These are phyloP conservation scores for Athalia rosae DNA, from an alignment of 2,888 invertebrate species.

Conservation along the genomic window DNA sequence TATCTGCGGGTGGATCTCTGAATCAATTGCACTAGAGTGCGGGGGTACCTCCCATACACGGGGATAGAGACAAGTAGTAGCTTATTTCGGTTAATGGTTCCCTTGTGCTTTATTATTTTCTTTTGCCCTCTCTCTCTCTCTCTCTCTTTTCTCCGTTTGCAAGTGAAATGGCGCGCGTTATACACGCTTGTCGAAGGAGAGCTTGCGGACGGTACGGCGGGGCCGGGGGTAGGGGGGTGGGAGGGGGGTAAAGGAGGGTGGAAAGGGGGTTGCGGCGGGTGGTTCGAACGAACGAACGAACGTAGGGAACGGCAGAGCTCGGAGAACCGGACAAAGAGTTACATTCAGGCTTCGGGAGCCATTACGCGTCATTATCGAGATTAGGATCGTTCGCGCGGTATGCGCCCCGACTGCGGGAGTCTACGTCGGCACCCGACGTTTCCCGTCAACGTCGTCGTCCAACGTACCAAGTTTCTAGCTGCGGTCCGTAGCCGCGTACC, in stretches of 20 bases:
- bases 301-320: not conserved
- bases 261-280: constrained; percentile 22
- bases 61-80: not conserved
- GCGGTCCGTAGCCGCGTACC: no score
- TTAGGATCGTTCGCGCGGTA: constrained; percentile 67
- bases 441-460: constrained; percentile 46
- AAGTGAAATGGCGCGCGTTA: constrained; percentile 43
- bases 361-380: constrained; percentile 74
- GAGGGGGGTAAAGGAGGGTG: constrained; percentile 27
- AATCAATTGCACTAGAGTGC: constrained; percentile 30
- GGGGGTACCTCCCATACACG: not conserved
- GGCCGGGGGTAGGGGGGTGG: not conserved
- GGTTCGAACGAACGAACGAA: not conserved
- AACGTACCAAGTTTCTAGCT: no score
- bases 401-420: no score
- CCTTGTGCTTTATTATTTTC: constrained; percentile 43
- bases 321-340: constrained; percentile 67
- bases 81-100: constrained; percentile 45
- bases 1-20: not conserved
- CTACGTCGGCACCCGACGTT: constrained; percentile 57
- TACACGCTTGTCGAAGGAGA: not conserved
- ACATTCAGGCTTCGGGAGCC: constrained; percentile 71
- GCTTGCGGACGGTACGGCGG: not conserved
- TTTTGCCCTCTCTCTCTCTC: constrained; percentile 44
- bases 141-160: constrained; percentile 45